These are phyloP conservation scores for Meloidogyne exigua DNA, from an alignment of 1,140 invertebrate species.

Conservation along the genomic window DNA sequence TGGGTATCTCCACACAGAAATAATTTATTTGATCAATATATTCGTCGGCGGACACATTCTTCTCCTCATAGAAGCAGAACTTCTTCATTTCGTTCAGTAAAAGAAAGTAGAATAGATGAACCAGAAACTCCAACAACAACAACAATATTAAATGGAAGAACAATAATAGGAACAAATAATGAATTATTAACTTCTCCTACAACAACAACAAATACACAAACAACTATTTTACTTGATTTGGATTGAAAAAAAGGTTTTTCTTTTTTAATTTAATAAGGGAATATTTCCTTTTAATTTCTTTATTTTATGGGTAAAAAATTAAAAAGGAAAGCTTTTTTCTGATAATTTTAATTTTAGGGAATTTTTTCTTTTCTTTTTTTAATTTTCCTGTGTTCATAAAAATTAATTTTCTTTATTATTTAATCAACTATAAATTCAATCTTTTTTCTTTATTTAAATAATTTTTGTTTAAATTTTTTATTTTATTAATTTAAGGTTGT, in stretches of 20 bases:
- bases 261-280: neutral
- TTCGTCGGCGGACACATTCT: constrained; percentile 2
- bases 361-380: no score
- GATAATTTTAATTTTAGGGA: no score
- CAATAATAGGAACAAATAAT: neutral
- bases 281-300: neutral
- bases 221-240: constrained; percentile 10
- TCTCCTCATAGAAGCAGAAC: constrained; percentile 13
- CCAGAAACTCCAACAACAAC: neutral
- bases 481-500: no score
- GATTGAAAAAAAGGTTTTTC: neutral
- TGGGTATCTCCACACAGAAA: constrained; percentile 31
- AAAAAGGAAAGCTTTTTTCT: no score
- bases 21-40: constrained; percentile 38
- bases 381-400: no score
- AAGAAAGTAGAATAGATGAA: constrained; percentile 25
- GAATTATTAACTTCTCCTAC: neutral
- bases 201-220: constrained; percentile 17
- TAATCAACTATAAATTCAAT: no score
- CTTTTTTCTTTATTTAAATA: no score
- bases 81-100: constrained; percentile 21
- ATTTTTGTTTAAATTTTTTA: no score
- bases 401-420: no score
- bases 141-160: neutral
- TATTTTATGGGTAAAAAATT: neutral